Percentiles rank a stretch among this genome's conserved stretches.
Conservation (phyloP, 53 echinoderm and acorn worm genomes). For the Antedon mediterranea region DNA sequence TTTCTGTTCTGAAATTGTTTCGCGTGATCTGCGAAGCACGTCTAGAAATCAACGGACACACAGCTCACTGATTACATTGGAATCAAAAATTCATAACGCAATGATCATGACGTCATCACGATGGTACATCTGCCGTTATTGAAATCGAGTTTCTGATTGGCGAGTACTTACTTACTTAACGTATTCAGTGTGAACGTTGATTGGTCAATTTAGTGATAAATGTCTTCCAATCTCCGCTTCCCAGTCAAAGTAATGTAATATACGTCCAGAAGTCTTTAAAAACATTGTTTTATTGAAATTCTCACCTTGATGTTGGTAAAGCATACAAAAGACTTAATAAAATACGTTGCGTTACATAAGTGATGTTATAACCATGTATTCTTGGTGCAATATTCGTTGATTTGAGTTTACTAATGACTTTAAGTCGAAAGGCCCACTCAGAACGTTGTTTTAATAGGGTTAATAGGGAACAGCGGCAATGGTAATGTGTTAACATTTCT, state of each 20-base stretch:
- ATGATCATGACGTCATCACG: background rate
- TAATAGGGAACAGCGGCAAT: background rate
- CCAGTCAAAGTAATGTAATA: background rate
- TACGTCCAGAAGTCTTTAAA: background rate
- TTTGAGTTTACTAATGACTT: background rate
- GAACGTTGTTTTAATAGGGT: background rate
- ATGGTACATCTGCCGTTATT: background rate
- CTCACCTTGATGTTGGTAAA: background rate
- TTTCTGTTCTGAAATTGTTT: background rate
- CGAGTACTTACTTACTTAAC: background rate
- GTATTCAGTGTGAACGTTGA: background rate
- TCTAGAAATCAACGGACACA: background rate
- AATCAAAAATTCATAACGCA: background rate
- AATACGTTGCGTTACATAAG: background rate
- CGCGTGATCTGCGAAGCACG: background rate
- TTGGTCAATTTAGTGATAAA: background rate
- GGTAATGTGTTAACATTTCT: too few species aligned
- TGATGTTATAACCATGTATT: background rate
- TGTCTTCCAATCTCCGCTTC: background rate
- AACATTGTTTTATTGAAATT: background rate
- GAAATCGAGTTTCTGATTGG: background rate
- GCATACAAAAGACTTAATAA: background rate
- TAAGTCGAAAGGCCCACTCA: background rate
- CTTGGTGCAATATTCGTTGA: background rate
- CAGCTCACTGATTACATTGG: background rate